Evolutionary conservation across 30 jellyfish, hydroid and myxozoan genomes (phyloP).

Genomic region (Aurelia sp.): DNA sequence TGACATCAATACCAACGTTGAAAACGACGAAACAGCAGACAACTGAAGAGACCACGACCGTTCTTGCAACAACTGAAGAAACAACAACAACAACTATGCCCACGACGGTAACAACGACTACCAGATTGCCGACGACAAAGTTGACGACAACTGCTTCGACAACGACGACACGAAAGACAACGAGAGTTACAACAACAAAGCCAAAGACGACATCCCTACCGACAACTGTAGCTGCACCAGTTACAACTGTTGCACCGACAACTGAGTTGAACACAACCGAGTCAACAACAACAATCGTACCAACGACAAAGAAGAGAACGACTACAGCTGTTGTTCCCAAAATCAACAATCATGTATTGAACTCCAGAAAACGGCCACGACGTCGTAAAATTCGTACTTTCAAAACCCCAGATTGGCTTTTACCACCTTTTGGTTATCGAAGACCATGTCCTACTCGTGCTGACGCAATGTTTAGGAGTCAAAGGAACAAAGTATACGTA

Average conservation of each 20-base stretch:
- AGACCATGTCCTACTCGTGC: conserved; percentile 59
- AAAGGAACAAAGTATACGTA: conserved; percentile 35
- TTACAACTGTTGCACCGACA: neutral
- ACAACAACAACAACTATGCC: neutral
- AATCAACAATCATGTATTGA: neutral
- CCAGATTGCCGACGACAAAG: conserved; percentile 13
- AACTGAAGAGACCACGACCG: too few species aligned
- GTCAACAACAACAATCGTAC: neutral
- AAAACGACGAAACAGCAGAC: too few species aligned
- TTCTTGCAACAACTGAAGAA: too few species aligned
- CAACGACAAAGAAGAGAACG: neutral
- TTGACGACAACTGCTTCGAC: neutral
- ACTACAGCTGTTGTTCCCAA: conserved; percentile 3
- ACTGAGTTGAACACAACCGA: neutral
- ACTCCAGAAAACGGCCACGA: neutral
- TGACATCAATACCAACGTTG: too few species aligned
- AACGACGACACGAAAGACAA: neutral
- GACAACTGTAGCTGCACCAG: neutral
- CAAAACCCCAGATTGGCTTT: conserved; percentile 41
- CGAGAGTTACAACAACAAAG: conserved; percentile 2
- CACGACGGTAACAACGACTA: neutral
- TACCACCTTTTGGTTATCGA: conserved; percentile 46
- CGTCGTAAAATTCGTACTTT: conserved; percentile 8
- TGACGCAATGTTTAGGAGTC: conserved; percentile 56
- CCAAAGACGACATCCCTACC: neutral